These are phyloP conservation scores for Medauroidea extradentata DNA, from an alignment of 1,140 invertebrate species.

Conservation along the genomic window DNA sequence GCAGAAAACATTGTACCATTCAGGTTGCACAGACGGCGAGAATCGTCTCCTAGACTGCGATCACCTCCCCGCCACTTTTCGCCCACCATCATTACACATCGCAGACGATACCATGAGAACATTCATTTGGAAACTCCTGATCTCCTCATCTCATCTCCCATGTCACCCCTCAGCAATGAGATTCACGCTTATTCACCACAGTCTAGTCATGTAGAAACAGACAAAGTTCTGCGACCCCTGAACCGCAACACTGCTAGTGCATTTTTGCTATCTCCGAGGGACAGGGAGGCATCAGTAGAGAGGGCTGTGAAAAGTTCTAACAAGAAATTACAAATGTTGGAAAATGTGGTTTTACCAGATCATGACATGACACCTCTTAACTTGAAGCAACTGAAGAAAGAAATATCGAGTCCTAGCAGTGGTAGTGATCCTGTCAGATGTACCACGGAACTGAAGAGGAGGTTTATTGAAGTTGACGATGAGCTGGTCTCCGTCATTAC, in stretches of 20 bases:
- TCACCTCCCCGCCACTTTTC: slow-evolving; percentile 6
- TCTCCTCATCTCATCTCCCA: neutral
- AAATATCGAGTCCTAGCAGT: neutral
- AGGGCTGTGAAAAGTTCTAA: neutral
- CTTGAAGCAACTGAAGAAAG: neutral
- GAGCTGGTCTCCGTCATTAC: slow-evolving; percentile 59
- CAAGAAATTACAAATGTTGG: neutral
- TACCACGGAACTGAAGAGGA: slow-evolving; percentile 50
- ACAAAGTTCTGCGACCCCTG: slow-evolving; percentile 25
- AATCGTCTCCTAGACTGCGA: slow-evolving; percentile 3
- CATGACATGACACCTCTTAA: neutral
- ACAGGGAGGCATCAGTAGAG: neutral
- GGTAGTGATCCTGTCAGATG: slow-evolving; percentile 35
- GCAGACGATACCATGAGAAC: slow-evolving; percentile 5
- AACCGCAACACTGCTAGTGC: slow-evolving; percentile 29
- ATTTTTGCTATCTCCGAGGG: slow-evolving; percentile 8
- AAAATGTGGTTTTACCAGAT: neutral
- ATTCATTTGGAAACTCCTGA: neutral
- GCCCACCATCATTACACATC: slow-evolving; percentile 1
- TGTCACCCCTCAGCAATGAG: neutral
- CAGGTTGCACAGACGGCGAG: slow-evolving; percentile 30
- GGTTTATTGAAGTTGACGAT: slow-evolving; percentile 56
- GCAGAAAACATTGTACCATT: slow-evolving; percentile 80
- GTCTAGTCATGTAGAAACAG: slow-evolving; percentile 5
- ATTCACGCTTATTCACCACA: neutral